These are phyloP conservation scores for Erpetoichthys calabaricus DNA, from an alignment of 2,797 vertebrate genomes.

Conservation along the genomic window DNA sequence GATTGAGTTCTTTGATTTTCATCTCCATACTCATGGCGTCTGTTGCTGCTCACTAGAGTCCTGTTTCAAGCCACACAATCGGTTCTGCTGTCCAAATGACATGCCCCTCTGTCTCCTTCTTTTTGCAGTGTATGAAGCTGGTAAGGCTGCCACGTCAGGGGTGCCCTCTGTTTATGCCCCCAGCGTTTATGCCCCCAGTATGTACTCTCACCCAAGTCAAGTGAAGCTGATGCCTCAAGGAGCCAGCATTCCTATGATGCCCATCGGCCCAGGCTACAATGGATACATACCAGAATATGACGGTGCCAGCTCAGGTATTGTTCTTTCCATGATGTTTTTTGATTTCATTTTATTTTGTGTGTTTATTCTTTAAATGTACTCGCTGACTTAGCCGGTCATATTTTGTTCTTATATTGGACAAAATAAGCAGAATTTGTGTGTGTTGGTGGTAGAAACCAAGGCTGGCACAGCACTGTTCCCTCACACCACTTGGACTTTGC, in stretches of 20 bases:
- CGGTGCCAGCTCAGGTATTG: constrained; percentile 59
- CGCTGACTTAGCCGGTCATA: too few species aligned
- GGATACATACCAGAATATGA: constrained; percentile 60
- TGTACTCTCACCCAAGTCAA: constrained; percentile 53
- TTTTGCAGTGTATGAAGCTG: constrained; percentile 67
- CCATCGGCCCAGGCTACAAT: constrained; percentile 32
- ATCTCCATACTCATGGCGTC: neutral
- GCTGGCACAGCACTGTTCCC: too few species aligned
- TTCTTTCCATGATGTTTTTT: neutral
- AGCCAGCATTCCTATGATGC: constrained; percentile 23
- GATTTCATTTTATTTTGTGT: neutral
- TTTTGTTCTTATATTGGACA: too few species aligned
- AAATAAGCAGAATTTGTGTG: too few species aligned
- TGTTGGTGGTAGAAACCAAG: too few species aligned
- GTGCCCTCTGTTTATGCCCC: constrained; percentile 51
- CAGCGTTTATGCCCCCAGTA: constrained; percentile 50
- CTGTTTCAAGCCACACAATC: too few species aligned
- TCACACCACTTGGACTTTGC: too few species aligned
- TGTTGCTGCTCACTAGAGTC: too few species aligned
- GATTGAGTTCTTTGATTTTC: too few species aligned
- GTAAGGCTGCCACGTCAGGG: constrained; percentile 72
- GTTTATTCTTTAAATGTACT: neutral
- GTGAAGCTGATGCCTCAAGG: constrained; percentile 45
- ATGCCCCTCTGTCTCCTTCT: neutral
- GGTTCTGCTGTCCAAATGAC: neutral